Percentiles rank a stretch among this genome's conserved stretches.
Evolutionary conservation across 2,113 vertebrate genomes (phyloP).

Genomic region (Merops nubicus): DNA sequence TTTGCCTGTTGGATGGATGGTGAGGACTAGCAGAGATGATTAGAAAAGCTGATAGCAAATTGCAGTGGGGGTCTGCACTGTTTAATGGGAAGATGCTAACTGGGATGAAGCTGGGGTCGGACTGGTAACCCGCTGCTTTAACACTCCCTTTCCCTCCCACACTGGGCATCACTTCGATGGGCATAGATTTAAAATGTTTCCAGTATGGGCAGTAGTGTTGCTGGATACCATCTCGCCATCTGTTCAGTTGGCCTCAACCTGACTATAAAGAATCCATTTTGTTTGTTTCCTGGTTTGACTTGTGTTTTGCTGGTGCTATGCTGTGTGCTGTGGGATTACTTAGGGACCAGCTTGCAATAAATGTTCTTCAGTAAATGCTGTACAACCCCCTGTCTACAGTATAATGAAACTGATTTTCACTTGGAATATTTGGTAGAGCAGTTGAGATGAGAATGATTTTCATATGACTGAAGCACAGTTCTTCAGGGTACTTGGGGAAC

Average conservation of each 20-base stretch:
- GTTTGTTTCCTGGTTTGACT: constrained; percentile 20
- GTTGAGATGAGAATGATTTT: not conserved
- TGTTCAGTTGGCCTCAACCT: constrained; percentile 17
- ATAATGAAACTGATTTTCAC: not conserved
- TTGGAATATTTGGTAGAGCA: not conserved
- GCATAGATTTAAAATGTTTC: not conserved
- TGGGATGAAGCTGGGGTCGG: not conserved
- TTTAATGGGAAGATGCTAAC: not conserved
- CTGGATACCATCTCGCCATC: not conserved
- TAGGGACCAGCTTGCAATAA: not conserved
- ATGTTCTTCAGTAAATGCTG: not conserved
- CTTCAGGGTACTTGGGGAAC: not conserved
- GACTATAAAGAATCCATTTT: not conserved
- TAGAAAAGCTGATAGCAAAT: not conserved
- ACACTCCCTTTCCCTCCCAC: not conserved
- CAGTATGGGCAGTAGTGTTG: not conserved
- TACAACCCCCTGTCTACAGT: not conserved
- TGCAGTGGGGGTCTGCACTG: not conserved
- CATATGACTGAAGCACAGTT: not conserved
- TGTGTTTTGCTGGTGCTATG: not conserved
- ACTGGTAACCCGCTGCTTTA: not conserved
- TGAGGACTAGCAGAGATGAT: not conserved
- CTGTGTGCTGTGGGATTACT: not conserved
- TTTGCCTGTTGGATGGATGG: not conserved
- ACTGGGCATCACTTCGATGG: not conserved